These are phyloP conservation scores for Podabrus alpinus DNA, from an alignment of 2,888 invertebrate species.

Conservation along the genomic window DNA sequence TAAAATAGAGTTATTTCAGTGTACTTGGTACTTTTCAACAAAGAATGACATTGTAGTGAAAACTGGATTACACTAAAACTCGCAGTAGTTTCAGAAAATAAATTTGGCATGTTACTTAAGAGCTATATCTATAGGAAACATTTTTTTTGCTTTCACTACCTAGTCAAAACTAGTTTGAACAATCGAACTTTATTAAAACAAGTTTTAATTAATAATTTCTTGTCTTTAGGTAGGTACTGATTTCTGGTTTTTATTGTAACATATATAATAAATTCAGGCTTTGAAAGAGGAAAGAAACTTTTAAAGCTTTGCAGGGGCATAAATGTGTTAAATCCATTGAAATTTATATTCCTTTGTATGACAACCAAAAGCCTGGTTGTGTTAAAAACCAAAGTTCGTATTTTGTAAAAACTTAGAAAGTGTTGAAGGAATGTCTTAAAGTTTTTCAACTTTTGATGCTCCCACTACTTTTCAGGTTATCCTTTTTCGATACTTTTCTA, in stretches of 20 bases:
- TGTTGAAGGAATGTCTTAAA: conserved; percentile 31
- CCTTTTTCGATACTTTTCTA: not conserved
- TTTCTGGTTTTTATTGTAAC: not conserved
- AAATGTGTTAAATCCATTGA: conserved; percentile 30
- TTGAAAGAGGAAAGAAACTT: not conserved
- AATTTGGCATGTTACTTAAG: not conserved
- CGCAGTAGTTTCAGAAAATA: not conserved
- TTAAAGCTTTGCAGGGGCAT: conserved; percentile 12
- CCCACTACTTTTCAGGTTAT: not conserved
- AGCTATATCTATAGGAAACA: too few relatives aligned
- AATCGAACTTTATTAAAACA: not conserved
- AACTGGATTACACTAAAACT: not conserved
- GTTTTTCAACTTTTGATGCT: conserved; percentile 18
- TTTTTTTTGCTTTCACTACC: too few relatives aligned
- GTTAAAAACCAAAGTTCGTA: conserved; percentile 27
- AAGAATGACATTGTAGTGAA: not conserved
- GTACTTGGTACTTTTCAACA: not conserved
- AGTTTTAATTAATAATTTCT: not conserved
- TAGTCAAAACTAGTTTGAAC: not conserved
- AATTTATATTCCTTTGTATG: conserved; percentile 32
- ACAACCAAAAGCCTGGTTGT: conserved; percentile 29
- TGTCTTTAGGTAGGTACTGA: not conserved
- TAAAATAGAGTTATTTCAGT: not conserved
- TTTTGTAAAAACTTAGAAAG: conserved; percentile 28
- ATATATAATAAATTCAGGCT: not conserved